Conservation (phyloP, 2,888 invertebrate genomes). For the Trichogramma evanescens region DNA sequence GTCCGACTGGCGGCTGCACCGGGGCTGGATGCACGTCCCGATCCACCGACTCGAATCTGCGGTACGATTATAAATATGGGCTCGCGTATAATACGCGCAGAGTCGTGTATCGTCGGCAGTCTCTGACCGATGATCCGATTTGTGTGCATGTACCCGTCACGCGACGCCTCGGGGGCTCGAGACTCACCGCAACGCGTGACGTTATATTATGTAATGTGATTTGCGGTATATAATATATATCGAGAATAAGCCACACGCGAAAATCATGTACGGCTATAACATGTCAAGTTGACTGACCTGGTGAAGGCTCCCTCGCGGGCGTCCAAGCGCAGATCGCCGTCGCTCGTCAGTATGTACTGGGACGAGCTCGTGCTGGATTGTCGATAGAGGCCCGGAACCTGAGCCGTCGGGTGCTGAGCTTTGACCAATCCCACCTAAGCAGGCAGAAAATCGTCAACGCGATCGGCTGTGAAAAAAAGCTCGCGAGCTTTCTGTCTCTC, state of each 20-base stretch:
- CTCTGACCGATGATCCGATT: too few species aligned
- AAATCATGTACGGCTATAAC: too few species aligned
- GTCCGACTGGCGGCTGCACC: not conserved
- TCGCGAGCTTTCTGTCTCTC: too few species aligned
- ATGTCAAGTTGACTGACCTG: constrained; percentile 31
- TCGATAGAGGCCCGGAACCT: constrained; percentile 41
- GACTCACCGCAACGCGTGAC: too few species aligned
- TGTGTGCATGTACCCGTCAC: too few species aligned
- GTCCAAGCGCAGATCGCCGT: constrained; percentile 42
- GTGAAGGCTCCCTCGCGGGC: constrained; percentile 42
- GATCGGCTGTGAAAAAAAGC: too few species aligned
- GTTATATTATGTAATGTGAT: too few species aligned
- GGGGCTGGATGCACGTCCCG: constrained; percentile 40
- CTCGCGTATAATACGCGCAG: too few species aligned
- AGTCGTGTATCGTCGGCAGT: too few species aligned
- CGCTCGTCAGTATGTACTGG: constrained; percentile 42
- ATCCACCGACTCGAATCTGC: constrained; percentile 43
- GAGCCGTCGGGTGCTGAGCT: constrained; percentile 43
- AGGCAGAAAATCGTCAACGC: not conserved
- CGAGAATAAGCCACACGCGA: too few species aligned
- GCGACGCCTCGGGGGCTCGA: too few species aligned
- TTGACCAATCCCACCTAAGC: constrained; percentile 43
- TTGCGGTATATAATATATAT: too few species aligned
- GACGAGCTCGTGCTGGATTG: constrained; percentile 36
- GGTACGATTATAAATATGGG: not conserved